Evolutionary conservation across 2,113 vertebrate species (phyloP).

Genomic region (Psammodynastes pulverulentus): DNA sequence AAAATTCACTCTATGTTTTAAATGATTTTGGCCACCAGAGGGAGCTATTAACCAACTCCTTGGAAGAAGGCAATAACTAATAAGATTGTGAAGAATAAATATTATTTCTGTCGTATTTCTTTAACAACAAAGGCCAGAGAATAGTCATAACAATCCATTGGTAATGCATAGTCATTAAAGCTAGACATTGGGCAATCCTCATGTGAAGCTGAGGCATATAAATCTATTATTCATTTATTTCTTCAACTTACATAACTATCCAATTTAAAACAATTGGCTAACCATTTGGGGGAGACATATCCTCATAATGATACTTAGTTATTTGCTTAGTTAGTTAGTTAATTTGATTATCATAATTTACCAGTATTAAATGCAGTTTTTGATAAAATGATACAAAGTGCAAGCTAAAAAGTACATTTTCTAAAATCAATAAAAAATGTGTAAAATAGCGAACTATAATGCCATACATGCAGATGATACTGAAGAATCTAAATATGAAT

Average conservation of each 20-base stretch:
- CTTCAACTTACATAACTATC: neutral
- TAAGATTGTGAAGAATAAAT: neutral
- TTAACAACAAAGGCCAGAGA: neutral
- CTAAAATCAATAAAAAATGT: neutral
- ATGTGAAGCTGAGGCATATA: neutral
- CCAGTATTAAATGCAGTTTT: neutral
- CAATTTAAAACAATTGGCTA: neutral
- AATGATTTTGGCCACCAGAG: neutral
- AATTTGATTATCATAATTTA: neutral
- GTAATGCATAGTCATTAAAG: neutral
- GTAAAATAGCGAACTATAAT: neutral
- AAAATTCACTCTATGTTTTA: neutral
- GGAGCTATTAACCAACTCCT: neutral
- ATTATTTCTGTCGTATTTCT: neutral
- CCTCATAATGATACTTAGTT: neutral
- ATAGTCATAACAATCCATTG: neutral
- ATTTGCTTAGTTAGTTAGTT: neutral
- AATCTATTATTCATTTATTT: neutral
- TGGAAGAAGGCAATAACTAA: neutral
- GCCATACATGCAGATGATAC: neutral
- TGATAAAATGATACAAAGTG: neutral
- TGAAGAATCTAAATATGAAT: neutral
- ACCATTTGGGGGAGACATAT: neutral
- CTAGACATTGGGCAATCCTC: neutral
- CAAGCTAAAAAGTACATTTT: neutral